A percentile compares a stretch with the other conserved stretches of the same genome.
These are phyloP conservation scores for Hirundichthys speculiger DNA, from an alignment of 2,113 vertebrate genomes.

Conservation along the genomic window DNA sequence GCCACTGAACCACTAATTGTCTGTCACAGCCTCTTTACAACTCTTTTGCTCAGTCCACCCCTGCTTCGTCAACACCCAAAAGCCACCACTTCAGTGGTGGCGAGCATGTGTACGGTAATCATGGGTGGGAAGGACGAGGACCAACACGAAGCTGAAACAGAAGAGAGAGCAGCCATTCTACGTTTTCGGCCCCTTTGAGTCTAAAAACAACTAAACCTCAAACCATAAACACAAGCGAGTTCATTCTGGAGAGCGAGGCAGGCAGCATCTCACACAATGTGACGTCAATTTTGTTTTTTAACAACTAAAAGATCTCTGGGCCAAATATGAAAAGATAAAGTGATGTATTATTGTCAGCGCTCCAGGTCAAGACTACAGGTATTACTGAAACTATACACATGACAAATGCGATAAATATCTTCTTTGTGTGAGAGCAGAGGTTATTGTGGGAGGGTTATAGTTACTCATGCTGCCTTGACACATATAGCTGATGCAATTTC, in stretches of 20 bases:
- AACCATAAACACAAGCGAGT: slow-evolving; percentile 51
- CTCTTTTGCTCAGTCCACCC: slow-evolving; percentile 48
- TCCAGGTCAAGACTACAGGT: neutral
- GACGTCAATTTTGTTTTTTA: slow-evolving; percentile 25
- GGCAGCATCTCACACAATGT: slow-evolving; percentile 34
- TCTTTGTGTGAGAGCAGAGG: slow-evolving; percentile 1
- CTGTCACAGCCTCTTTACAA: slow-evolving; percentile 50
- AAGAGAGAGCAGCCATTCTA: slow-evolving; percentile 55
- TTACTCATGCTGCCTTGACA: slow-evolving; percentile 12
- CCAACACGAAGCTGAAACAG: slow-evolving; percentile 40
- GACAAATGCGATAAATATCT: slow-evolving; percentile 25
- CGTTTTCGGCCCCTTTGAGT: slow-evolving; percentile 36
- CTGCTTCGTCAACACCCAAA: slow-evolving; percentile 56
- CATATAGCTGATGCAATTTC: slow-evolving; percentile 5
- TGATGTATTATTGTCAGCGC: neutral
- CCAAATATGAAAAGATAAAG: neutral
- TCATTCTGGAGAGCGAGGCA: slow-evolving; percentile 40
- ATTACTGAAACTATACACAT: neutral
- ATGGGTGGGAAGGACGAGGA: slow-evolving; percentile 37
- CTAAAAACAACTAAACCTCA: slow-evolving; percentile 70
- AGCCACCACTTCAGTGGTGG: slow-evolving; percentile 53
- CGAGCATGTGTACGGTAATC: slow-evolving; percentile 52
- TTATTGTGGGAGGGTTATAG: slow-evolving; percentile 4
- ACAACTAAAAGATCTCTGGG: slow-evolving; percentile 10
- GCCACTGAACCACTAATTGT: slow-evolving; percentile 68